A percentile compares a stretch with the other conserved stretches of the same genome.
These are phyloP conservation scores for Hippopotamyrus pictus DNA, from an alignment of 2,797 vertebrate species.

Conservation along the genomic window DNA sequence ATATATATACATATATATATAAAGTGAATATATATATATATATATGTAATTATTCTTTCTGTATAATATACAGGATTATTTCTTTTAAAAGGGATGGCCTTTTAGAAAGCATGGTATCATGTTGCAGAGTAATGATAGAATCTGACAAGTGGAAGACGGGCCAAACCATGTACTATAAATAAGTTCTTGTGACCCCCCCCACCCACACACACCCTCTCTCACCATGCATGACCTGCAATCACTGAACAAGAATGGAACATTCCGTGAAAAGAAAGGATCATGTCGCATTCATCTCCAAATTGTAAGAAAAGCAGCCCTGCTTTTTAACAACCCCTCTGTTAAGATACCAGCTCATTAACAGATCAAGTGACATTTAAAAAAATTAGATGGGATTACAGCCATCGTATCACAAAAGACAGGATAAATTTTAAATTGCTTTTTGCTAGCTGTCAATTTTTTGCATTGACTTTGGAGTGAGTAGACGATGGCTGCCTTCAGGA, in stretches of 20 bases:
- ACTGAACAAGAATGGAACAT: background rate
- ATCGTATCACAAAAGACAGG: conserved; percentile 1
- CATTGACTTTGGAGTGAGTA: background rate
- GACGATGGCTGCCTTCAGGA: background rate
- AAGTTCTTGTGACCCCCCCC: background rate
- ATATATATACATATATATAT: too few relatives aligned
- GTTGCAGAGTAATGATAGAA: conserved; percentile 46
- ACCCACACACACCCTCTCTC: background rate
- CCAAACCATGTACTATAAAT: conserved; percentile 6
- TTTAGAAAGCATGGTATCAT: conserved; percentile 40
- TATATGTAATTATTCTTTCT: background rate
- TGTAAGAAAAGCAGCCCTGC: background rate
- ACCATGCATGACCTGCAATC: background rate
- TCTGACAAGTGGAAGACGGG: conserved; percentile 40
- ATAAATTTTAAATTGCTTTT: background rate
- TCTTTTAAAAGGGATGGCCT: conserved; percentile 42
- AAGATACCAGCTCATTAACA: conserved; percentile 67
- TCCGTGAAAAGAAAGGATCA: background rate
- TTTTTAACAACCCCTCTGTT: conserved; percentile 26
- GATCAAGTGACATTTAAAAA: background rate
- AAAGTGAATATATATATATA: background rate
- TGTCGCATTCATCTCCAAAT: background rate
- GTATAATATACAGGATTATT: conserved; percentile 4
- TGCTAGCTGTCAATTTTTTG: background rate
- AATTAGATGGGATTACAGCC: background rate